Evolutionary conservation across 2,888 invertebrate species (phyloP).

Genomic region (Elysia crispata): DNA sequence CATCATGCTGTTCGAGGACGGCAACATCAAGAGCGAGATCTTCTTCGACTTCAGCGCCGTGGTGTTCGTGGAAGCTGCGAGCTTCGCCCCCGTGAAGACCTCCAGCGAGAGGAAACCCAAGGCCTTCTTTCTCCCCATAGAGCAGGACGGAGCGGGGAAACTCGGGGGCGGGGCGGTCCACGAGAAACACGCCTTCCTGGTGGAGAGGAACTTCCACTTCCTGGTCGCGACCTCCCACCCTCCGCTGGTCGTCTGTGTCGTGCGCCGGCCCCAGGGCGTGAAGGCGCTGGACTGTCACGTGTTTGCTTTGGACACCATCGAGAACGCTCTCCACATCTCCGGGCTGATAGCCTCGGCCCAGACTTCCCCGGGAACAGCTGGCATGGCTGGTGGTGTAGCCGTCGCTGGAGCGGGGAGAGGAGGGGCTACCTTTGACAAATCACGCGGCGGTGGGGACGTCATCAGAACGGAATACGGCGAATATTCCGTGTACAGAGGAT

Average conservation of each 20-base stretch:
- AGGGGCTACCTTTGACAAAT: conserved; percentile 45
- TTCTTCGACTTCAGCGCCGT: conserved; percentile 80
- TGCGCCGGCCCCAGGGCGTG: conserved; percentile 96
- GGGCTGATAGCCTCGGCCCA: conserved; percentile 46
- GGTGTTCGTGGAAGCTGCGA: conserved; percentile 75
- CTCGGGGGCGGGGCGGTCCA: conserved; percentile 57
- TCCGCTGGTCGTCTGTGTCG: conserved; percentile 96
- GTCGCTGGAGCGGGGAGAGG: neutral
- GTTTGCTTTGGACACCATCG: conserved; percentile 84
- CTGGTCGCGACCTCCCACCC: conserved; percentile 95
- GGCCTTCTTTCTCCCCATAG: conserved; percentile 84
- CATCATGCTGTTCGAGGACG: conserved; percentile 95
- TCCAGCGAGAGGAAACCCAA: conserved; percentile 77
- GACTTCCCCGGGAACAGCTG: neutral
- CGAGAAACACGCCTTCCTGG: conserved; percentile 85
- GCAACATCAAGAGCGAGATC: conserved; percentile 90
- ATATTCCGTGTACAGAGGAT: conserved; percentile 57
- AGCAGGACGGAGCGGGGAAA: conserved; percentile 66
- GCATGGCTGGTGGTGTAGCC: neutral
- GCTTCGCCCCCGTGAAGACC: conserved; percentile 69
- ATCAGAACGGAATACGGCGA: conserved; percentile 59
- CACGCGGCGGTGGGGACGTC: conserved; percentile 53
- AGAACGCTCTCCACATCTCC: conserved; percentile 61
- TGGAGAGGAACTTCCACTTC: conserved; percentile 97
- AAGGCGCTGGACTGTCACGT: conserved; percentile 99